Base-by-base conservation (phyloP, 2,113 vertebrate genomes). In the Muntiacus reevesi region DNA sequence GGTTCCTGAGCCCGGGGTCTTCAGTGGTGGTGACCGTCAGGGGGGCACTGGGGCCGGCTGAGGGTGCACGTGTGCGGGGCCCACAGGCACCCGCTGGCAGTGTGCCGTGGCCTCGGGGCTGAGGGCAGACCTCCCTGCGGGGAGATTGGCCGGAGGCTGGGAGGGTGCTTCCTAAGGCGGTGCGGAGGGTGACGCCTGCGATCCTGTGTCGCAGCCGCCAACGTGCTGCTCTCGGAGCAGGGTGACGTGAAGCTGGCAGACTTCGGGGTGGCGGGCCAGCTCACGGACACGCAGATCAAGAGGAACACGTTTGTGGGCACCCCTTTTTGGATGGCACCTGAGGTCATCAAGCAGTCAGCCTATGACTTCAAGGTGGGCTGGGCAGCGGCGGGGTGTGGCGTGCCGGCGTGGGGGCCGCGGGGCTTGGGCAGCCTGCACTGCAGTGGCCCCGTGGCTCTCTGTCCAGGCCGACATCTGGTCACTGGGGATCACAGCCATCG, bases 261-360 rank as follows among this genome's bases (percentile, higher is more conserved):
- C 98, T 99, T 99, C 3, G 99, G 99, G 7, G 99, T 99, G 98
- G 99, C 99, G 0, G 99, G 99, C 25, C 99, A 99, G 99, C 98
- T 99, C 98, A 99, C 99, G 6, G 99, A 99, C 92, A 99, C 99
- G 0, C 99, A 99, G 97, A 99, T 99, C 98, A 99, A 99, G 99
- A 99, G 99, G 97, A 99, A 99, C 98, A 99, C 99, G 0, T 99
- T 99, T 96, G 99, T 99, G 2, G 99, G 99, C 50, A 99, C 99
- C 8, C 99, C 99, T 0, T 99, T 99, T 99, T 99, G 99, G 99
- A 99, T 99, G 99, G 99, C 99, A 2, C 99, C 99, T 0, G 99
- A 99, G 98, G 99, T 99, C 97, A 99, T 99, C 98, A 99, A 99
- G 98, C 99, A 99, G 99, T 99, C 99, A 0, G 99, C 99, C 43